Evolutionary conservation across 2,113 vertebrate genomes (phyloP), one percentile per base, ranked within the genome.

Genomic region (Dissostichus mawsoni): DNA sequence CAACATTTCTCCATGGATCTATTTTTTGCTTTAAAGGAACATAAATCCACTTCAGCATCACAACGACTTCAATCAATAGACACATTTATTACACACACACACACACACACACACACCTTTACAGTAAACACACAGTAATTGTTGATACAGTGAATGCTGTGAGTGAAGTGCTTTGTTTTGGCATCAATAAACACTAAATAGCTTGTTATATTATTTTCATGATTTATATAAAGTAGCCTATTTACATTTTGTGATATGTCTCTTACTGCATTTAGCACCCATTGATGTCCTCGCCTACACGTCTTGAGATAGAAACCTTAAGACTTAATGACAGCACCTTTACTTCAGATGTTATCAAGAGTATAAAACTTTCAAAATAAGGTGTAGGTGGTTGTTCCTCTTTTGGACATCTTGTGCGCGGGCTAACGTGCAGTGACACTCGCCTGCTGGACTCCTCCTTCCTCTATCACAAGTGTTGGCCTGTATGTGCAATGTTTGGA

Each of bases 231-330:
- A 88, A 89, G 76, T 76, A 84, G 80, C 74, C 45, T 89, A 92
- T 93, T 78, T 91, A 93, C 86, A 94, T 70, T 82, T 83, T 79
- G 79, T 92, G 89, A 93, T 93, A 92, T 92, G 89, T 90, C 62
- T 91, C 45, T 29, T 55, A 74, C 88, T 84, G 69, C 62, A 64
- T 16, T 74, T 74, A 76, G 84, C 87, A 68, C 76, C 63, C 63
- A n/a, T 71, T 80, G 65, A 74, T 79, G 85, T 79, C 61, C 64
- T 29, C 51, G 18, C 41, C 48, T 11, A 29, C 16, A 12, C 66
- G 45, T 29, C 29, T 4, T 29, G 29, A 29, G 29, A 29, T 29
- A 29, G 29, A 29, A 74, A 76, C 62, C 74, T 29, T 29, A 4
- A 29, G 29, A 29, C 25, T 25, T 25, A 25, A 25, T 25, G 25